These are phyloP conservation scores for Temnothorax ravouxi DNA, from an alignment of 2,888 invertebrate genomes.

Conservation along the genomic window DNA sequence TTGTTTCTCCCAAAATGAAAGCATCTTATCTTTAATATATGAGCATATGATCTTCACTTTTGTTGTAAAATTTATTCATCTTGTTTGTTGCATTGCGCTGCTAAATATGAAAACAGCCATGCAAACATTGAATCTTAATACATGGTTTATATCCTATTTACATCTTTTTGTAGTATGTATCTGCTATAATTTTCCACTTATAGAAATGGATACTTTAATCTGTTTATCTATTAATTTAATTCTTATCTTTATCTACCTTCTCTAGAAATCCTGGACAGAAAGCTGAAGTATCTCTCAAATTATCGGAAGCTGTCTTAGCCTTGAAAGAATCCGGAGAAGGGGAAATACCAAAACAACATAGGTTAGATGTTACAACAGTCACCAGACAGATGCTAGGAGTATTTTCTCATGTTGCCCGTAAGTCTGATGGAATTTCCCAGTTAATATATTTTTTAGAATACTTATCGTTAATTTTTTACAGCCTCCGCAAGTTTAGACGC, in stretches of 20 bases:
- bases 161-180: neutral
- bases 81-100: neutral
- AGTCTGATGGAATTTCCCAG: slow-evolving; percentile 82
- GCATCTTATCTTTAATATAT: neutral
- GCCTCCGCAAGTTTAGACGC: slow-evolving; percentile 89
- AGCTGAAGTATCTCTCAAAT: slow-evolving; percentile 95
- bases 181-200: neutral
- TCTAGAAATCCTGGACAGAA: slow-evolving; percentile 90
- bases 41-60: neutral
- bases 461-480: slow-evolving; percentile 79
- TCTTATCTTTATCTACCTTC: neutral
- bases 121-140: neutral
- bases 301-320: slow-evolving; percentile 93
- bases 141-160: neutral
- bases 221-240: neutral
- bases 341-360: slow-evolving; percentile 96
- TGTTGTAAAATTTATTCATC: neutral
- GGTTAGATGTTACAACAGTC: slow-evolving; percentile 96
- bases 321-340: slow-evolving; percentile 93
- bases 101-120: neutral
- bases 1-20: neutral
- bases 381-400: slow-evolving; percentile 97
- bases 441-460: slow-evolving; percentile 4
- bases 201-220: neutral
- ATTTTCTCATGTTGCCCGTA: slow-evolving; percentile 94